Evolutionary conservation across 1,140 invertebrate genomes (phyloP), one percentile per base, ranked within the genome.

Genomic region (Nephila pilipes): DNA sequence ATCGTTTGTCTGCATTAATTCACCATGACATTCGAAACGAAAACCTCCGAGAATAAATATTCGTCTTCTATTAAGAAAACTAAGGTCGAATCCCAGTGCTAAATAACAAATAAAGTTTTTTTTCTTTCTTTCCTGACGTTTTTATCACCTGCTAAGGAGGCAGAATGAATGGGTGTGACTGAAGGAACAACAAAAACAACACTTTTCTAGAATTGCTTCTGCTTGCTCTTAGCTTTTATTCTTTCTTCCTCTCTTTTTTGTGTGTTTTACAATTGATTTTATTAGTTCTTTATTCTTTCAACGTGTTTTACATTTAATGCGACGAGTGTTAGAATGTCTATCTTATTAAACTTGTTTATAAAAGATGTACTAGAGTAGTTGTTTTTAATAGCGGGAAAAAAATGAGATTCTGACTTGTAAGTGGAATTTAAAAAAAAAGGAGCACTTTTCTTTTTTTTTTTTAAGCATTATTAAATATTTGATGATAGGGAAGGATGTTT

Each of bases 101-200:
- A 75, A 75, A 75, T 75, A 75, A 75, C 65, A 75, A 75, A 36
- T 75, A 75, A 75, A 65, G n/a, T 65, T 65, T 65, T 65, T 75
- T 75, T 29, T 65, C 18, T 20, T 29, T 54, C 20, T 20, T n/a
- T 10, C 46, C 16, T 81, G 80, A 81, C 38, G n/a, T 46, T 81
- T 81, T 81, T 81, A 81, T 81, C 80, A 81, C 80, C 80, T 75
- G 65, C 65, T 75, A 75, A 75, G 65, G 65, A 75, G 80, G 80
- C 36, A 46, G 80, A 54, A 54, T n/a, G n/a, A 81, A 81, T 29
- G 38, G 46, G 80, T 81, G 80, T 81, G 80, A 81, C 80, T 22
- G 80, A 81, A 81, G 46, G 3, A 81, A 75, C 29, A 55, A 25
- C 80, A 81, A 25, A 18, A 81, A 54, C 22, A 46, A 81, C 80